Evolutionary conservation across 2,797 vertebrate species (phyloP).

Genomic region (Clarias fuscus): DNA sequence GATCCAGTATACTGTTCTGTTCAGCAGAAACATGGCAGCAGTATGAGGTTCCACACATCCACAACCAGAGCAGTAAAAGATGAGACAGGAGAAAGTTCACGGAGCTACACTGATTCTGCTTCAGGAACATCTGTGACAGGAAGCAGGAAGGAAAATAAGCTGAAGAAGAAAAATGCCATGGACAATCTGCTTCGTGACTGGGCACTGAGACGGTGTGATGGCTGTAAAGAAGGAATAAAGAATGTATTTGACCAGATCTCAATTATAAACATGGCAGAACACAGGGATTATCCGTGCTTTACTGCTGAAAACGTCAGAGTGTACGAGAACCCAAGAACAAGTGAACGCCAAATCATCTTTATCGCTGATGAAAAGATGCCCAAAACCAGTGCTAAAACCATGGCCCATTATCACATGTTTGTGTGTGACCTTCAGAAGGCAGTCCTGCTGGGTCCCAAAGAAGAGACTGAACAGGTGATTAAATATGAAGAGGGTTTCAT

Average conservation of each 20-base stretch:
- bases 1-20: too few species aligned
- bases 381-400: too few species aligned
- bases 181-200: background rate
- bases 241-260: slow-evolving; percentile 3
- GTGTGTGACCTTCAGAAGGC: too few species aligned
- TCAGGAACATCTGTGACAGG: background rate
- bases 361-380: background rate
- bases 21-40: background rate
- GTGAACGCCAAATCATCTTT: slow-evolving; percentile 2
- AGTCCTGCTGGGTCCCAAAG: too few species aligned
- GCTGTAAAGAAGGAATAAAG: background rate
- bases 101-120: background rate
- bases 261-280: slow-evolving; percentile 14
- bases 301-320: slow-evolving; percentile 22
- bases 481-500: too few species aligned
- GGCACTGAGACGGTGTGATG: background rate
- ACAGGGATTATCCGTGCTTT: background rate
- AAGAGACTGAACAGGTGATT: too few species aligned
- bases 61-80: background rate
- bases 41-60: background rate
- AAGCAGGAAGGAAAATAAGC: too few species aligned
- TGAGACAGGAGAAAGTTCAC: background rate
- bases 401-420: too few species aligned
- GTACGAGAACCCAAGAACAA: background rate
- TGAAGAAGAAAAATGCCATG: background rate